phyloP scores from a whole-genome alignment of 2,888 invertebrate species.

The Colostygia pectinataria region DNA sequence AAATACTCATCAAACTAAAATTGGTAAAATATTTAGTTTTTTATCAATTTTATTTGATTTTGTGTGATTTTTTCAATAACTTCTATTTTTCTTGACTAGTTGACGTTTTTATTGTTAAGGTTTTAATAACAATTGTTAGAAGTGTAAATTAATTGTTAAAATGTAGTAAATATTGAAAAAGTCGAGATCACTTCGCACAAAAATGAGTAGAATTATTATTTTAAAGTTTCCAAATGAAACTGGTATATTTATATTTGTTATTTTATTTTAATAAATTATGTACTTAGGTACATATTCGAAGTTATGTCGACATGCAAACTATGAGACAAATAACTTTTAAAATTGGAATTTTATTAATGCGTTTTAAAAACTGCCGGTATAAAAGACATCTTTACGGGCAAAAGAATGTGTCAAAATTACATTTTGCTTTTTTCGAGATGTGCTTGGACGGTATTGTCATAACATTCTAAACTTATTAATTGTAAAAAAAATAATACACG shows the following conservation, averaged over 20 bases:
- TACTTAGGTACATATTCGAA: neutral
- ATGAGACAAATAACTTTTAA: no score
- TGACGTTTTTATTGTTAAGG: slow-evolving; percentile 62
- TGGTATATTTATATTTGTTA: slow-evolving; percentile 5
- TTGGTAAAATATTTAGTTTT: slow-evolving; percentile 13
- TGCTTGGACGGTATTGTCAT: slow-evolving; percentile 38
- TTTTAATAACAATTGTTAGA: slow-evolving; percentile 47
- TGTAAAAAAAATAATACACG: slow-evolving; percentile 35
- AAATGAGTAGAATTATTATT: slow-evolving; percentile 56
- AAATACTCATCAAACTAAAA: slow-evolving; percentile 17
- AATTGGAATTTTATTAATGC: slow-evolving; percentile 1
- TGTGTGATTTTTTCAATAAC: slow-evolving; percentile 33
- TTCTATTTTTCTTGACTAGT: slow-evolving; percentile 44
- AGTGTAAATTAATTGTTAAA: slow-evolving; percentile 62
- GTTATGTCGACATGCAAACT: slow-evolving; percentile 28
- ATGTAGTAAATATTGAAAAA: slow-evolving; percentile 57
- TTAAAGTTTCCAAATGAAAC: slow-evolving; percentile 15
- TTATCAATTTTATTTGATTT: slow-evolving; percentile 21
- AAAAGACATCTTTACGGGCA: slow-evolving; percentile 36
- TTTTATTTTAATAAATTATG: neutral
- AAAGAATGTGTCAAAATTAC: slow-evolving; percentile 52
- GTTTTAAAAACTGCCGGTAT: slow-evolving; percentile 55
- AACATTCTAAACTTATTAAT: slow-evolving; percentile 71
- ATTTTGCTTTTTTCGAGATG: slow-evolving; percentile 34
- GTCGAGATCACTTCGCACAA: slow-evolving; percentile 78